Percentiles rank a stretch among this genome's conserved stretches.
Evolutionary conservation across 2,113 vertebrate species (phyloP).

Genomic region (Thinocorus orbignyianus): DNA sequence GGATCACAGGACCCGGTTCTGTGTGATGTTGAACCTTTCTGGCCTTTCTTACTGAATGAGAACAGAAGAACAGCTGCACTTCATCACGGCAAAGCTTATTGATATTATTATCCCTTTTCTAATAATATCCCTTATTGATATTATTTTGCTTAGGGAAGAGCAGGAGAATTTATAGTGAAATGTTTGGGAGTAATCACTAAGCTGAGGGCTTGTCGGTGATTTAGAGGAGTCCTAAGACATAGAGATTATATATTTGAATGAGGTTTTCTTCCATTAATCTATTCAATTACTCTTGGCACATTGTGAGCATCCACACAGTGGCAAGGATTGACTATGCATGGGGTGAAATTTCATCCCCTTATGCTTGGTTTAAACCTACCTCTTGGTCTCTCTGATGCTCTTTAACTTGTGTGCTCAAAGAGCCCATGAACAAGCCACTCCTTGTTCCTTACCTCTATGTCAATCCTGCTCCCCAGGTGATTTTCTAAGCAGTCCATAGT

Average conservation of each 20-base stretch:
- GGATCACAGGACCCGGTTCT: background rate
- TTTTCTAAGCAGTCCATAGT: background rate
- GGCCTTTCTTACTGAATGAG: background rate
- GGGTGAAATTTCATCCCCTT: accelerated
- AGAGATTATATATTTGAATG: background rate
- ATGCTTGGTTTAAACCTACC: background rate
- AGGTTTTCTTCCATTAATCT: background rate
- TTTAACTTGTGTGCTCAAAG: background rate
- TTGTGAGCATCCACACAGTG: accelerated
- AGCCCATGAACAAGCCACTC: too few species aligned
- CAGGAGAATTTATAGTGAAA: background rate
- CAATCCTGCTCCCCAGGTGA: background rate
- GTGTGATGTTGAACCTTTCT: background rate
- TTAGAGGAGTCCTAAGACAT: background rate
- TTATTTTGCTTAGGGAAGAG: background rate
- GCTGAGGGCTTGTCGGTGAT: background rate
- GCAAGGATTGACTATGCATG: background rate
- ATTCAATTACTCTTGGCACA: background rate
- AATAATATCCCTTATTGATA: background rate
- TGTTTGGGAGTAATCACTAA: background rate
- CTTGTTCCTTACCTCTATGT: background rate
- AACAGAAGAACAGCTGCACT: background rate
- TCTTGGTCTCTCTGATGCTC: background rate
- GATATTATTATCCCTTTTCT: background rate
- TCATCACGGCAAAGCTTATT: background rate